Base-by-base conservation (phyloP, 1,140 invertebrate genomes). In the Camponotus floridanus region DNA sequence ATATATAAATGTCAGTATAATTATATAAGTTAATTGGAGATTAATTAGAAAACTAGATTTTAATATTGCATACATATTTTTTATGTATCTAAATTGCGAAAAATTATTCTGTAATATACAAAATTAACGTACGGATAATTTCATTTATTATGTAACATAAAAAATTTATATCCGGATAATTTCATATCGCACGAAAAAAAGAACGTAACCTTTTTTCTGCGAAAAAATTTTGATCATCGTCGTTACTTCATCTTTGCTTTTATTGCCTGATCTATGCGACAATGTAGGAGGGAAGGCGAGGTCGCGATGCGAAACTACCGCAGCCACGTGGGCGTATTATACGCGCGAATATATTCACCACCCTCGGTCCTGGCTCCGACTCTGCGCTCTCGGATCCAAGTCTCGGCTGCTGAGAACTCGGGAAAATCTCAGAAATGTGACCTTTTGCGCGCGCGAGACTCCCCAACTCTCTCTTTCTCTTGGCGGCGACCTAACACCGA, bases 351-450 rank as follows among this genome's bases (percentile, higher is more conserved):
- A 21, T 55, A 68, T 42, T 21, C 76, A 68, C n/a, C 36, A 68
- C 39, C 64, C 64, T 68, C 36, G 26, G 31, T 5, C 18, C 21
- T 8, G 36, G 21, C 26, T 55, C 31, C 45, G 48, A 57, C 15
- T 57, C 9, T 42, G 48, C 62, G 26, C 51, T 86, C 68, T 81
- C 78, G 57, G 57, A 33, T 62, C 62, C 76, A 76, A 81, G 55
- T 89, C 78, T 59, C 71, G 59, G 76, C 78, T 61, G 26, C 73
- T 26, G 73, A 48, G 76, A 86, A 83, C 87, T 85, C 79, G 79
- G 70, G 86, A 78, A 92, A 92, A 92, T 91, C 91, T 89, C 51
- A 91, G 87, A 92, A 91, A 93, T 91, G 92, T 92, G 89, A 92
- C 91, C 92, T 92, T 92, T 92, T 80, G 57, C 78, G 86, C 78